A percentile compares a stretch with the other conserved stretches of the same genome.
Evolutionary conservation across 1,140 invertebrate genomes (phyloP).

Genomic region (Thrips palmi): DNA sequence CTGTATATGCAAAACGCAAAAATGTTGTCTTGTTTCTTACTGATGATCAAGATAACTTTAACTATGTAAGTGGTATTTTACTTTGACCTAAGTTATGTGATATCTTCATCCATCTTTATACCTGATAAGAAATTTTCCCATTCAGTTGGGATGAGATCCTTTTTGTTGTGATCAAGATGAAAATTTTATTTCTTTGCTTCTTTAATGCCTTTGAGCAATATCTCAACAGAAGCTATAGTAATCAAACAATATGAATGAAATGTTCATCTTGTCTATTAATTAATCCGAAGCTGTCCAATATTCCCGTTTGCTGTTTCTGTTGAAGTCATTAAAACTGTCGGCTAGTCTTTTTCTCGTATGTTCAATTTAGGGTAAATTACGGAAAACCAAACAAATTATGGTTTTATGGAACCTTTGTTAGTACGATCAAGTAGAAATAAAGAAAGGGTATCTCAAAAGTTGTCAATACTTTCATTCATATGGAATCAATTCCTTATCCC

Average conservation of each 20-base stretch:
- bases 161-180: background rate
- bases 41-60: constrained; percentile 69
- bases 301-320: too few species aligned
- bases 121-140: background rate
- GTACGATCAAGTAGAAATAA: constrained; percentile 1
- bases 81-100: constrained; percentile 15
- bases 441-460: background rate
- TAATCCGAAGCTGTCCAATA: too few species aligned
- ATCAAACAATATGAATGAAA: too few species aligned
- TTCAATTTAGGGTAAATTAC: background rate
- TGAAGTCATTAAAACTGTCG: too few species aligned
- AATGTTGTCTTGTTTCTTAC: constrained; percentile 69
- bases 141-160: too few species aligned
- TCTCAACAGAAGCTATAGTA: too few species aligned
- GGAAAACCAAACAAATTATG: too few species aligned
- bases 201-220: constrained; percentile 5
- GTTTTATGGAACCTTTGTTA: too few species aligned
- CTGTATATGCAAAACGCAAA: constrained; percentile 21
- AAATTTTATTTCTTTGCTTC: background rate
- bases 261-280: too few species aligned
- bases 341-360: background rate
- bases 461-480: constrained; percentile 1
- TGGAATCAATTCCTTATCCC: constrained; percentile 16
- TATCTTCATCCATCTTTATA: constrained; percentile 2
- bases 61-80: constrained; percentile 41